Evolutionary conservation across 2,888 invertebrate species (phyloP).

Genomic region (Cantharis rustica): DNA sequence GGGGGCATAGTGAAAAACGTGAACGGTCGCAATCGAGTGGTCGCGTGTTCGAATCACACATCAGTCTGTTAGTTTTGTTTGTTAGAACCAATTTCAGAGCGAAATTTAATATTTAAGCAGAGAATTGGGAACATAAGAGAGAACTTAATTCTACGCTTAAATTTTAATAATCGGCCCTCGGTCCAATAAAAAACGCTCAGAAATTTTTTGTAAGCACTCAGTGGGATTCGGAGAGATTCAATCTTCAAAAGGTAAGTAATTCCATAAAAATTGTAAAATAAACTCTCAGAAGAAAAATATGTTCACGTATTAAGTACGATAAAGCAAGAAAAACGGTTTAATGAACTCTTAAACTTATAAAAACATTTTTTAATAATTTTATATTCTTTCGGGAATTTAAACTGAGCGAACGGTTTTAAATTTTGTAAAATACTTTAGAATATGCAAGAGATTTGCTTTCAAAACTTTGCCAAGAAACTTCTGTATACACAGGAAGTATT

Average conservation of each 20-base stretch:
- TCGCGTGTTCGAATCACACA: background rate
- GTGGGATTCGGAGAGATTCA: background rate
- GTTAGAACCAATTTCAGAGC: too few relatives aligned
- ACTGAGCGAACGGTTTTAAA: constrained; percentile 17
- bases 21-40: background rate
- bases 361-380: background rate
- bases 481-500: constrained; percentile 37
- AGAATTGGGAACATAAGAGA: too few relatives aligned
- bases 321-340: background rate
- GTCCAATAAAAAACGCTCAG: too few relatives aligned
- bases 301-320: background rate
- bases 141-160: too few relatives aligned
- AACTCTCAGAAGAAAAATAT: background rate
- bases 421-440: constrained; percentile 17
- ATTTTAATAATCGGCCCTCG: too few relatives aligned
- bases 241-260: background rate
- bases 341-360: background rate
- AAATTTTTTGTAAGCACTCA: background rate
- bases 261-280: background rate
- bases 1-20: background rate
- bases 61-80: too few relatives aligned
- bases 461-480: constrained; percentile 20
- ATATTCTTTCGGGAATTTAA: constrained; percentile 9
- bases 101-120: too few relatives aligned
- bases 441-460: constrained; percentile 18